Conservation (phyloP, 2,888 invertebrate species). For the Nephrotoma flavescens region DNA sequence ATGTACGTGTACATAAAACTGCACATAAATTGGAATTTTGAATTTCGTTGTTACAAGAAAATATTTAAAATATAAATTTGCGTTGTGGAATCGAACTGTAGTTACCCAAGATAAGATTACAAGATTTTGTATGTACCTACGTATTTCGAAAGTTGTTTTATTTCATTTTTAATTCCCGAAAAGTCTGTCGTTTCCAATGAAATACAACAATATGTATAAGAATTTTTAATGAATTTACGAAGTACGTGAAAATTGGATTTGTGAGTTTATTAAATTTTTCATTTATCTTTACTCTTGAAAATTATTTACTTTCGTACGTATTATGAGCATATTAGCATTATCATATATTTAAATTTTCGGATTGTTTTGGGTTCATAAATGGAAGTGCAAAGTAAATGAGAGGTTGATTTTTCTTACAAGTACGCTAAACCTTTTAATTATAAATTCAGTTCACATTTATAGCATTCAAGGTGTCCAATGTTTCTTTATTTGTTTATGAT, state of each 20-base stretch:
- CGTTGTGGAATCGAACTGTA: background rate
- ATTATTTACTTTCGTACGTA: background rate
- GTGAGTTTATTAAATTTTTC: background rate
- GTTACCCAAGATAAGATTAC: background rate
- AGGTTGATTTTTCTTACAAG: background rate
- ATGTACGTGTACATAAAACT: background rate
- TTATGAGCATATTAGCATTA: background rate
- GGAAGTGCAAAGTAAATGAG: background rate
- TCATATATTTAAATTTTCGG: background rate
- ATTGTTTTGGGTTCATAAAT: background rate
- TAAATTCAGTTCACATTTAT: background rate
- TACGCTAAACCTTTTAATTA: background rate
- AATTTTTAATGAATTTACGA: background rate
- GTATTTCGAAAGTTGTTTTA: background rate
- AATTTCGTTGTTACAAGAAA: background rate
- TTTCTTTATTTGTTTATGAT: background rate
- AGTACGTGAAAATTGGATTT: background rate
- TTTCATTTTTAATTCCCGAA: background rate
- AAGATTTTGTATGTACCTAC: background rate
- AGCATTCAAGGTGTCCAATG: background rate
- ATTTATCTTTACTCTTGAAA: background rate
- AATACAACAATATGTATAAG: background rate
- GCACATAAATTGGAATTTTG: background rate
- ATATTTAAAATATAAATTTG: background rate
- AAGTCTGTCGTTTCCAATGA: background rate